A percentile compares a stretch with the other conserved stretches of the same genome.
Conservation (phyloP, 2,113 vertebrate genomes). For the Amphilophus citrinellus region DNA sequence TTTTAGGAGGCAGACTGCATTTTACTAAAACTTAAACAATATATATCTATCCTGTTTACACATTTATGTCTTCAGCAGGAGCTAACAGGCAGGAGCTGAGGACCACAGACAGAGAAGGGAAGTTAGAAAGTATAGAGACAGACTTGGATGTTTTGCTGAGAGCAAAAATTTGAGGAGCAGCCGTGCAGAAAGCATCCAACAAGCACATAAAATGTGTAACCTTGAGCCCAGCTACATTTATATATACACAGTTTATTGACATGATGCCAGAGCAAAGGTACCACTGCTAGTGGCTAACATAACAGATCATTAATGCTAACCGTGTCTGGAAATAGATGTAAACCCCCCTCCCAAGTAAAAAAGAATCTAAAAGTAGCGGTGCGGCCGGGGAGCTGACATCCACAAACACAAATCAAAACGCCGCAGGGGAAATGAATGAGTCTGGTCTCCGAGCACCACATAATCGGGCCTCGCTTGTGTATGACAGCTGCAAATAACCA, state of each 20-base stretch:
- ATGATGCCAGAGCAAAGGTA: background rate
- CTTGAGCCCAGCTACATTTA: background rate
- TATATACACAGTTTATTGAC: background rate
- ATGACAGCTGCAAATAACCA: slow-evolving; percentile 59
- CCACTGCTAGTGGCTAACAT: slow-evolving; percentile 13
- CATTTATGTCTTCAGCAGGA: background rate
- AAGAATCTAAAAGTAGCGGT: slow-evolving; percentile 9
- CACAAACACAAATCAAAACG: slow-evolving; percentile 58
- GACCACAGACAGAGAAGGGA: background rate
- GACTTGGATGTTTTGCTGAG: background rate
- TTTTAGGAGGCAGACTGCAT: background rate
- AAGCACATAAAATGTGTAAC: background rate
- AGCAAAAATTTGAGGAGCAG: background rate
- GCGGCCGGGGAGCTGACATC: slow-evolving; percentile 23
- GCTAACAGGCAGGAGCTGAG: background rate
- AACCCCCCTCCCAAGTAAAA: background rate
- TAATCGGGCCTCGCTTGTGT: slow-evolving; percentile 52
- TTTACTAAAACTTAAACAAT: background rate
- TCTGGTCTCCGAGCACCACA: slow-evolving; percentile 34
- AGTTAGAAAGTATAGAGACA: background rate
- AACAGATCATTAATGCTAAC: slow-evolving; percentile 60
- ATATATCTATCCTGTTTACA: background rate
- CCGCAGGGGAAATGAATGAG: slow-evolving; percentile 45
- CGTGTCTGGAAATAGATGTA: slow-evolving; percentile 42
- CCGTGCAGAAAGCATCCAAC: background rate